Evolutionary conservation across 2,888 invertebrate species (phyloP), one percentile per base, ranked within the genome.

Genomic region (Alloplasta piceator): DNA sequence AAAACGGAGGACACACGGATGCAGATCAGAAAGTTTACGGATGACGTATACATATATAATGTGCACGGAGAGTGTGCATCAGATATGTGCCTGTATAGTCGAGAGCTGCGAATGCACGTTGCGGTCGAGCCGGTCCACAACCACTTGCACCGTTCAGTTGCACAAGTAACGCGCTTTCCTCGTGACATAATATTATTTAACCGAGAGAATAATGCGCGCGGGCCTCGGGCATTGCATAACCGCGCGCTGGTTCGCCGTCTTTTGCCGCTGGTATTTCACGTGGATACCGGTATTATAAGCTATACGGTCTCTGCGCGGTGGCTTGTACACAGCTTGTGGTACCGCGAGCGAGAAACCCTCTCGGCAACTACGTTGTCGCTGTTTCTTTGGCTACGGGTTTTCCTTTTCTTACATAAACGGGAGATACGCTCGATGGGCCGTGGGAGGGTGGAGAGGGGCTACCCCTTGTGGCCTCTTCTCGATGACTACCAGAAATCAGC

Each of bases 111-210:
- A 68, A 68, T 61, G 52, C 68, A 52, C 43, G 41, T 58, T 71
- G 63, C 80, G 77, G 77, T 82, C 66, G 61, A 74, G 76, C 75
- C 78, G 80, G 78, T 82, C 82, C 79, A 72, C 73, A 58, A 39
- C 58, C 71, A 75, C 75, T 75, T 80, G 80, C 66, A 67, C 66
- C 82, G 83, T 85, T 82, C 81, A 83, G 85, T 88, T 86, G 87
- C 89, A 85, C 87, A 87, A 87, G 86, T 83, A 86, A 81, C 83
- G 80, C 87, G 87, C 90, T 90, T 90, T 90, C 90, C 89, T 89
- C 86, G 87, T 90, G 90, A 90, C 89, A 90, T 90, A 90, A 90
- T 90, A 90, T 90, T 89, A 90, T 90, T 90, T 89, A 90, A 90
- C 89, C 88, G 87, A 88, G 72, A 80, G 90, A 90, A 90, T 90